Percentiles rank a stretch among this genome's conserved stretches.
Evolutionary conservation across 2,113 vertebrate genomes (phyloP).

Genomic region (Mola mola): DNA sequence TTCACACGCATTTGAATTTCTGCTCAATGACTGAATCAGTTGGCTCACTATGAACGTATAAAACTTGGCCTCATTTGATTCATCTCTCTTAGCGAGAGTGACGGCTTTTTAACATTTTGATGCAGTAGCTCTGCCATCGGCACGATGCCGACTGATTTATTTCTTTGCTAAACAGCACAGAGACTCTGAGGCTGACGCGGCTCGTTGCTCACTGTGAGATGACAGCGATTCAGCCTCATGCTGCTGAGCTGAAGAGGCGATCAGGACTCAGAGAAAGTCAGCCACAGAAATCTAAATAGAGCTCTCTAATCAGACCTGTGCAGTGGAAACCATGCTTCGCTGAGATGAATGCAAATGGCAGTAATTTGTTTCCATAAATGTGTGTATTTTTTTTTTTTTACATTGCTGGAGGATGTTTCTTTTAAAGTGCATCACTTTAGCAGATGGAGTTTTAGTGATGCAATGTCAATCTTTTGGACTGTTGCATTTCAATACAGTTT

Average conservation of each 20-base stretch:
- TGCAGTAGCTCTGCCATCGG: slow-evolving; percentile 25
- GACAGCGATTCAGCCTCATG: slow-evolving; percentile 31
- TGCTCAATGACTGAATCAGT: slow-evolving; percentile 15
- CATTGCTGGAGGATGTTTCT: too few species aligned
- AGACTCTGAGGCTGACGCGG: slow-evolving; percentile 20
- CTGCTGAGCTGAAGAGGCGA: slow-evolving; percentile 17
- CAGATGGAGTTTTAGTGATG: too few species aligned
- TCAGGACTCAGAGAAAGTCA: slow-evolving; percentile 42
- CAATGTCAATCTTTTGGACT: too few species aligned
- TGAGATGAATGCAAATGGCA: slow-evolving; percentile 1
- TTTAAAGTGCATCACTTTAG: too few species aligned
- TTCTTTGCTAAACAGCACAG: slow-evolving; percentile 26
- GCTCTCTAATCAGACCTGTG: slow-evolving; percentile 6
- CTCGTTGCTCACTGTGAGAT: slow-evolving; percentile 26
- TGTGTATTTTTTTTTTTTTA: too few species aligned
- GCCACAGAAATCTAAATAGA: slow-evolving; percentile 19
- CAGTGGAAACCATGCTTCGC: slow-evolving; percentile 3
- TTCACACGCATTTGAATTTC: neutral
- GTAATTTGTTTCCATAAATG: neutral
- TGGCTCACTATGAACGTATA: neutral
- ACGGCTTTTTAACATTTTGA: slow-evolving; percentile 36
- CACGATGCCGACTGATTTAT: slow-evolving; percentile 31
- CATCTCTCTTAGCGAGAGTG: slow-evolving; percentile 3
- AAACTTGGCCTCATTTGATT: slow-evolving; percentile 2
- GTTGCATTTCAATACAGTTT: too few species aligned